Evolutionary conservation across 2,113 vertebrate genomes (phyloP), one percentile per base, ranked within the genome.

Genomic region (Limanda limanda): DNA sequence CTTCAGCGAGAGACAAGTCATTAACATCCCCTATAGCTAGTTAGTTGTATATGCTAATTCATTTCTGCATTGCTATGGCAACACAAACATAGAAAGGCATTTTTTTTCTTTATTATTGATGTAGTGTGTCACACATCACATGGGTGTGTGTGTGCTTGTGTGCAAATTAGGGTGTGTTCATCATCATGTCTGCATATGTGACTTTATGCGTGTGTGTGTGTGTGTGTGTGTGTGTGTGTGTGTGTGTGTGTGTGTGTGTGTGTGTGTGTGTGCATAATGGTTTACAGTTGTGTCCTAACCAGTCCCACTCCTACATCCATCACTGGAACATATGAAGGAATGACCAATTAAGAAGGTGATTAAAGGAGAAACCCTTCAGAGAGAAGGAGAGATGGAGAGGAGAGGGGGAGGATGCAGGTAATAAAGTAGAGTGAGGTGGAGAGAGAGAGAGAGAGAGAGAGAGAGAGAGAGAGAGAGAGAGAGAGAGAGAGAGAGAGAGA

Each of bases 331-430:
- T 74, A 11, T 83, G 77, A 90, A 59, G 68, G 73, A 89, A 82
- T 76, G 79, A 81, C 78, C 87, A 88, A 88, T 92, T 90, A 85
- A 89, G 86, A 90, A 80, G 56, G 63, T 76, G 84, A 90, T 92
- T 89, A 92, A 70, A 89, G 47, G 67, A 86, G 76, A 83, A 73
- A 59, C 74, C 51, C 47, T 71, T 78, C 47, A 69, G 78, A 58
- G 70, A 60, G 31, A 45, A 62, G 51, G 25, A 45, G 65, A 27
- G 35, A 40, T 59, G 37, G 25, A 52, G 65, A 59, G 13, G 21
- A 48, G 54, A 20, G 45, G 52, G 60, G n/a, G 58, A 40, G 56
- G 37, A 48, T 52, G 45, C 15, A 66, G 59, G 62, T 76, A 71
- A 72, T 72, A 83, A 81, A 81, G 55, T 42, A 78, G 54, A 5